Conservation (phyloP, 2,113 vertebrate species). For the Turnix velox region DNA sequence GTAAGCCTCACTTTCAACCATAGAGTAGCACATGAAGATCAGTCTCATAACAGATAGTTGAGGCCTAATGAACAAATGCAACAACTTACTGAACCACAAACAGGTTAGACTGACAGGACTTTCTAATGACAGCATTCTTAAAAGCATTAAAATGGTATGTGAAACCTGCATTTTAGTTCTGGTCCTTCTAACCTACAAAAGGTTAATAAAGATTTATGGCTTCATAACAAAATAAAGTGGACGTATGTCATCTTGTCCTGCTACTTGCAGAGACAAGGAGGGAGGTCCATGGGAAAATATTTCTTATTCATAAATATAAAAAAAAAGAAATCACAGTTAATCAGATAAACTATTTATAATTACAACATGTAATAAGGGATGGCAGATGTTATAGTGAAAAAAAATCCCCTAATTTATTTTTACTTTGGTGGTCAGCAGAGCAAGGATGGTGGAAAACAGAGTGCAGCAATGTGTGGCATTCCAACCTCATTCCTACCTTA, state of each 20-base stretch:
- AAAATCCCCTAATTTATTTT: conserved; percentile 17
- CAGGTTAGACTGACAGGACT: neutral
- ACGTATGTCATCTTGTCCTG: neutral
- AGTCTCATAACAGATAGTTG: neutral
- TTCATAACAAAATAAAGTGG: neutral
- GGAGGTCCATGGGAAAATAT: neutral
- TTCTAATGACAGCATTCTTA: neutral
- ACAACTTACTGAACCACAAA: neutral
- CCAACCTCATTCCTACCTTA: conserved; percentile 46
- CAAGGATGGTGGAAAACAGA: conserved; percentile 24
- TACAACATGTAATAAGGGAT: conserved; percentile 16
- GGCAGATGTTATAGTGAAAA: neutral
- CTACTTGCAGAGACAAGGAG: neutral
- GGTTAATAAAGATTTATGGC: neutral
- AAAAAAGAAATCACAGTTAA: neutral
- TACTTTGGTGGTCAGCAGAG: conserved; percentile 23
- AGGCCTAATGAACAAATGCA: neutral
- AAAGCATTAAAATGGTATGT: neutral
- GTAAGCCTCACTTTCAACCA: neutral
- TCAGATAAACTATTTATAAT: conserved; percentile 15
- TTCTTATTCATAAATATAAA: neutral
- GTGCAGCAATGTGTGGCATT: conserved; percentile 30
- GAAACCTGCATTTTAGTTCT: neutral
- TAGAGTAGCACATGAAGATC: neutral
- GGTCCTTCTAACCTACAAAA: neutral